phyloP scores from a whole-genome alignment of 1,140 invertebrate genomes.

The Halotydeus destructor region DNA sequence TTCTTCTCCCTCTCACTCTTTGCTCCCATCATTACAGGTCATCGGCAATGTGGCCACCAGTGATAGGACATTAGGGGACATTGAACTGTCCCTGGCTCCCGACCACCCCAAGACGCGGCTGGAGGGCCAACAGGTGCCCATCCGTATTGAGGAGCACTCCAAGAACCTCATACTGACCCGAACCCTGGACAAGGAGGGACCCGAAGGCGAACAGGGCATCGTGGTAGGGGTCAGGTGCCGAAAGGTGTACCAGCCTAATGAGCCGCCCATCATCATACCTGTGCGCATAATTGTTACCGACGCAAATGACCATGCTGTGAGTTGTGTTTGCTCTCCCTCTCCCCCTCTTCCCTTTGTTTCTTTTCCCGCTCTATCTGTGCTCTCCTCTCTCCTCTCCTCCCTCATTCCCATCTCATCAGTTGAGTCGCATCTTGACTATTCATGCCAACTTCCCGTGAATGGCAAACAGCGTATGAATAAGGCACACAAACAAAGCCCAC shows the following conservation, averaged over 20 bases:
- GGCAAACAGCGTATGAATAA: no score
- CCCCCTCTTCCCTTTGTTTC: slow-evolving; percentile 40
- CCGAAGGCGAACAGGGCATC: slow-evolving; percentile 17
- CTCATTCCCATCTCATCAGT: no score
- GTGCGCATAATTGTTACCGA: slow-evolving; percentile 75
- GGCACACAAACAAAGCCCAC: no score
- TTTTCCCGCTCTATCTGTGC: no score
- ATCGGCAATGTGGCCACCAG: slow-evolving; percentile 52
- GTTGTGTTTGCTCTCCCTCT: no score
- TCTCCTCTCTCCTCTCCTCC: no score
- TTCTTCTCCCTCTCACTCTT: background rate
- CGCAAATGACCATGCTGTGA: slow-evolving; percentile 74
- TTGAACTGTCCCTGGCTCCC: slow-evolving; percentile 39
- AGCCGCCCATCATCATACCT: slow-evolving; percentile 56
- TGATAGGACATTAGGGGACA: slow-evolving; percentile 35
- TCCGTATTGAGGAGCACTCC: slow-evolving; percentile 45
- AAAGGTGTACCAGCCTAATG: slow-evolving; percentile 33
- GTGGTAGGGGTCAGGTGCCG: slow-evolving; percentile 17
- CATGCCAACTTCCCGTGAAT: no score
- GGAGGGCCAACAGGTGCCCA: slow-evolving; percentile 31
- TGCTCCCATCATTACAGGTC: slow-evolving; percentile 26
- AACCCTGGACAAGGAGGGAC: slow-evolving; percentile 51
- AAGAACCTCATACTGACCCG: slow-evolving; percentile 57
- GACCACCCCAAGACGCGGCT: slow-evolving; percentile 23
- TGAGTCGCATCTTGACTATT: no score